These are phyloP conservation scores for Blastobasis adustella DNA, from an alignment of 2,888 invertebrate genomes.

Conservation along the genomic window DNA sequence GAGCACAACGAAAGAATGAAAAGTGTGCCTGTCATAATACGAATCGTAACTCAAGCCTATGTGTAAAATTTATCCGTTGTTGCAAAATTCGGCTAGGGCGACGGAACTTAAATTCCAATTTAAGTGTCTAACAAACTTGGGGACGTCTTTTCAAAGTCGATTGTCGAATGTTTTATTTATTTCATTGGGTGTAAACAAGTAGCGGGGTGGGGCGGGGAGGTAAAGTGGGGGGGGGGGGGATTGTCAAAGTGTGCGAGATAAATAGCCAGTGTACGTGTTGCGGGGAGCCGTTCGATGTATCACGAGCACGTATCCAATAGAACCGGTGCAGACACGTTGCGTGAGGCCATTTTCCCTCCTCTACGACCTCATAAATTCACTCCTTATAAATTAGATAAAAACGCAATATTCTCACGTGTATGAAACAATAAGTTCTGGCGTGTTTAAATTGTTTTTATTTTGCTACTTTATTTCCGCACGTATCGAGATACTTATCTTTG, in stretches of 20 bases:
- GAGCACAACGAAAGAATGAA: too few species aligned
- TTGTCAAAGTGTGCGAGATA: slow-evolving; percentile 43
- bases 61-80: too few species aligned
- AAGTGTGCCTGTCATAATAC: too few species aligned
- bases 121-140: too few species aligned
- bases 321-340: slow-evolving; percentile 47
- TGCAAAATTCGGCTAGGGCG: too few species aligned
- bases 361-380: slow-evolving; percentile 51
- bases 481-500: too few species aligned
- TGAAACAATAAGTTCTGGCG: too few species aligned
- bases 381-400: slow-evolving; percentile 59
- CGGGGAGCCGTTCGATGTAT: slow-evolving; percentile 44
- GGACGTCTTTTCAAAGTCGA: too few species aligned
- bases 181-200: slow-evolving; percentile 40
- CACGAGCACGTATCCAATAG: slow-evolving; percentile 54
- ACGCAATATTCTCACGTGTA: slow-evolving; percentile 31
- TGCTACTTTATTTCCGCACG: too few species aligned
- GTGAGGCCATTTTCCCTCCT: slow-evolving; percentile 51
- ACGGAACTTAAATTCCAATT: too few species aligned
- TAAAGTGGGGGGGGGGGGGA: slow-evolving; percentile 2
- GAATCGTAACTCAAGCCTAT: too few species aligned
- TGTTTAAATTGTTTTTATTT: too few species aligned
- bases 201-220: slow-evolving; percentile 7
- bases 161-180: slow-evolving; percentile 17
- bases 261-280: slow-evolving; percentile 45